A percentile compares a stretch with the other conserved stretches of the same genome.
These are phyloP conservation scores for Hassar affinis DNA, from an alignment of 2,113 vertebrate species.

Conservation along the genomic window DNA sequence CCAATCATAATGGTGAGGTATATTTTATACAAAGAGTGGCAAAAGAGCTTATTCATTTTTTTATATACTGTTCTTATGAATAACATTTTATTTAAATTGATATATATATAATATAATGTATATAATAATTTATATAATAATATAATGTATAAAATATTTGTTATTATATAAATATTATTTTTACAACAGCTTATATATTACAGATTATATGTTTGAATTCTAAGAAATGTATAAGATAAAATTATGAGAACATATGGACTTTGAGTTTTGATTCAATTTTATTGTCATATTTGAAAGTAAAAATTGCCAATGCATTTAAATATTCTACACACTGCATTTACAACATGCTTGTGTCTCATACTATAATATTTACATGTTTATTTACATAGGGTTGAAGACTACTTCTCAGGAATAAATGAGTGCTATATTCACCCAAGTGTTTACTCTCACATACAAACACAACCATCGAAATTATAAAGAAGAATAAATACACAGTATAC, in stretches of 20 bases:
- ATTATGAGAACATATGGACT: constrained; percentile 35
- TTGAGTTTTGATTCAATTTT: constrained; percentile 65
- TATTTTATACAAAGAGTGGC: neutral
- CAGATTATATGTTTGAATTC: neutral
- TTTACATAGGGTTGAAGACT: constrained; percentile 33
- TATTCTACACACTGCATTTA: constrained; percentile 69
- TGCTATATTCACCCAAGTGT: constrained; percentile 14
- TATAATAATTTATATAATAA: no score
- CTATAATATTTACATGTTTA: constrained; percentile 60
- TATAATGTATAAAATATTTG: neutral
- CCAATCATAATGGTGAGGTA: neutral
- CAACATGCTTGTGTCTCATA: constrained; percentile 67
- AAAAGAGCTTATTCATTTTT: neutral
- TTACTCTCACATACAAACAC: constrained; percentile 29
- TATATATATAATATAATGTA: neutral
- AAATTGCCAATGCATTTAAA: constrained; percentile 72
- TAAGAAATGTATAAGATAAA: neutral
- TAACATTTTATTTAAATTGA: neutral
- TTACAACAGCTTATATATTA: neutral
- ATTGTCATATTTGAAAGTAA: constrained; percentile 66
- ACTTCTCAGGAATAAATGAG: constrained; percentile 3
- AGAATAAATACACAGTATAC: constrained; percentile 50
- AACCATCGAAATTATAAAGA: neutral
- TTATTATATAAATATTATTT: no score
- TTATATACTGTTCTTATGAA: neutral